Evolutionary conservation across 35 echinoderm and acorn worm species (phyloP).

Genomic region (Nesometra sesokonis): DNA sequence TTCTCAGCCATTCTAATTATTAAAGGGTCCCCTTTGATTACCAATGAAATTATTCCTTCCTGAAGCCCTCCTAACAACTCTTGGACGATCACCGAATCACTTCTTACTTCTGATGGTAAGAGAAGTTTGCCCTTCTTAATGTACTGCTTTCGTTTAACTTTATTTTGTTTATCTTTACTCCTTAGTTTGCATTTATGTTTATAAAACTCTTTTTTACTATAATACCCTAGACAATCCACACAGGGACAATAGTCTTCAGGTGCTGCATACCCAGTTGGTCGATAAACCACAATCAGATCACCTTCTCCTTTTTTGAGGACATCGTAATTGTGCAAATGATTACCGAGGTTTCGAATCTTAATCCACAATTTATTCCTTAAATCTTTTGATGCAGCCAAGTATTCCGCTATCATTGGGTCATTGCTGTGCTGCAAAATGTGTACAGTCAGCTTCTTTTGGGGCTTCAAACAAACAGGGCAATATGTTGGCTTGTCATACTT

Average conservation of each 20-base stretch:
- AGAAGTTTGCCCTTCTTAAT: constrained; percentile 2
- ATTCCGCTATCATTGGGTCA: constrained; percentile 23
- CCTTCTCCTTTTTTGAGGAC: constrained; percentile 41
- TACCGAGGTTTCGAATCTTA: constrained; percentile 33
- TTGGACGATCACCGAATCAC: neutral
- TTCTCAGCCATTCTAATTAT: constrained; percentile 17
- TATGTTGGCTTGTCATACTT: constrained; percentile 47
- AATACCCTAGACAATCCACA: constrained; percentile 46
- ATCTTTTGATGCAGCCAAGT: constrained; percentile 18
- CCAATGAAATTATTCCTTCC: constrained; percentile 6
- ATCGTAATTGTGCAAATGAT: constrained; percentile 41
- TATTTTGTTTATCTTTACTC: neutral
- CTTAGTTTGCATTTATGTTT: constrained; percentile 41
- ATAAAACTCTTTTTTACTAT: constrained; percentile 32
- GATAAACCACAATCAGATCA: constrained; percentile 36
- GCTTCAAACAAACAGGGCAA: constrained; percentile 19
- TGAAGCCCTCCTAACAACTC: constrained; percentile 6
- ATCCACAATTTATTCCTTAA: constrained; percentile 27
- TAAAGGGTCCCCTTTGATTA: constrained; percentile 27
- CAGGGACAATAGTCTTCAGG: constrained; percentile 26
- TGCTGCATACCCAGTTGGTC: constrained; percentile 1
- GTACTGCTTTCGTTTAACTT: neutral
- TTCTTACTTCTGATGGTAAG: constrained; percentile 16
- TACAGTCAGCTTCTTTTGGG: constrained; percentile 24
- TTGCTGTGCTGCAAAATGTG: constrained; percentile 23